Conservation (phyloP, 2,797 vertebrate genomes). For the Chelonia mydas region DNA sequence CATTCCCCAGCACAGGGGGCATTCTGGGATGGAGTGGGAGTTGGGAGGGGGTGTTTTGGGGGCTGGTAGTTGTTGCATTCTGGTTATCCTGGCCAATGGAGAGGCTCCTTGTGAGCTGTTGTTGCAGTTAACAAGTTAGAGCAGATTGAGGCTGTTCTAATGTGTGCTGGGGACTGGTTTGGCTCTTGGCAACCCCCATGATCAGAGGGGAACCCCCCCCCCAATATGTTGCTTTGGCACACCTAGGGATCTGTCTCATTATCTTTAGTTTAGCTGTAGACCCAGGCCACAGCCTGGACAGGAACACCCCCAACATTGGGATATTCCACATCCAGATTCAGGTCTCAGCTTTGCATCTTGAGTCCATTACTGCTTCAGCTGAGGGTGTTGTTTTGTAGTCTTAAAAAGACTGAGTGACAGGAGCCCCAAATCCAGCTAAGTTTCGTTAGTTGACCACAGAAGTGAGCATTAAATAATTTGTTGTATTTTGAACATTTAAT, state of each 20-base stretch:
- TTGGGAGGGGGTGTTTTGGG: background rate
- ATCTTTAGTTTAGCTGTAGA: background rate
- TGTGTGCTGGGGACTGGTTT: background rate
- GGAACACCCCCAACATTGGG: accelerated
- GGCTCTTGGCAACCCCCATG: background rate
- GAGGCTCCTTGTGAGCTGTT: background rate
- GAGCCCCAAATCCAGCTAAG: accelerated
- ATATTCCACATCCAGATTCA: background rate
- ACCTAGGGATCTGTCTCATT: background rate
- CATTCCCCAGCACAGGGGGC: background rate
- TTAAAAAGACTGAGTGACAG: accelerated
- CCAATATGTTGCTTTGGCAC: background rate
- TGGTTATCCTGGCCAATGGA: background rate
- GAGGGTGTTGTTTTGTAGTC: background rate
- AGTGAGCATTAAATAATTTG: accelerated
- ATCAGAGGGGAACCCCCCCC: background rate
- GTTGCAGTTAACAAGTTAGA: background rate
- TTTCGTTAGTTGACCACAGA: background rate
- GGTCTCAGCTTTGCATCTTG: background rate
- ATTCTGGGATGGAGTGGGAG: background rate
- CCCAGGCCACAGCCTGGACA: background rate
- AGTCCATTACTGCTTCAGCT: accelerated
- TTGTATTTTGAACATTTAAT: background rate
- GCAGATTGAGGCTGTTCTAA: background rate
- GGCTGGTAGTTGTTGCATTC: background rate